phyloP scores from a whole-genome alignment of 2,888 invertebrate species.

The Mythimna impura region DNA sequence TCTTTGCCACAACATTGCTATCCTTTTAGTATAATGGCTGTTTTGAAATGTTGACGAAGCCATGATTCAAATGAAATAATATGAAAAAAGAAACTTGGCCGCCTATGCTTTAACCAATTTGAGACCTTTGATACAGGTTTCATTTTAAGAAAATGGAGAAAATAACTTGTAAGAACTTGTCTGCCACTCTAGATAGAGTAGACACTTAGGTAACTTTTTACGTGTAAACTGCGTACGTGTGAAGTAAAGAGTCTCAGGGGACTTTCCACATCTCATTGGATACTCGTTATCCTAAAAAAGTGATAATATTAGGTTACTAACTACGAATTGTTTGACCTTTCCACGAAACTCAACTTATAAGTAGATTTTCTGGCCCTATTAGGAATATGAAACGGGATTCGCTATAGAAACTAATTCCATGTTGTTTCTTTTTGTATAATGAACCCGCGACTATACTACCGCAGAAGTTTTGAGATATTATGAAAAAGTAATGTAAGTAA shows the following conservation, averaged over 20 bases:
- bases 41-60: neutral
- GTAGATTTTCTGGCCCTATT: slow-evolving; percentile 1
- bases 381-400: slow-evolving; percentile 1
- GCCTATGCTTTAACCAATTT: neutral
- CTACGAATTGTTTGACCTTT: slow-evolving; percentile 40
- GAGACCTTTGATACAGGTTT: neutral
- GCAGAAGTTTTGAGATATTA: too few relatives aligned
- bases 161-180: neutral
- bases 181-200: neutral
- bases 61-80: neutral
- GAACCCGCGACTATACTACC: too few relatives aligned
- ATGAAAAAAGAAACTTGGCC: neutral
- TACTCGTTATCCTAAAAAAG: slow-evolving; percentile 55
- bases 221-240: slow-evolving; percentile 37
- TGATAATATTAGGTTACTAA: slow-evolving; percentile 36
- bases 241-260: slow-evolving; percentile 27
- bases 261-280: slow-evolving; percentile 34
- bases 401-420: neutral
- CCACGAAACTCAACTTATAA: slow-evolving; percentile 2
- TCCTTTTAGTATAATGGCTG: neutral
- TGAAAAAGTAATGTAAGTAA: too few relatives aligned
- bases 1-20: neutral
- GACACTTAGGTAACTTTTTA: slow-evolving; percentile 14
- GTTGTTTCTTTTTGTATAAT: neutral
- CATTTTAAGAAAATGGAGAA: neutral